Conservation (phyloP, 1,140 invertebrate genomes). For the Aphelenchoides fujianensis region DNA sequence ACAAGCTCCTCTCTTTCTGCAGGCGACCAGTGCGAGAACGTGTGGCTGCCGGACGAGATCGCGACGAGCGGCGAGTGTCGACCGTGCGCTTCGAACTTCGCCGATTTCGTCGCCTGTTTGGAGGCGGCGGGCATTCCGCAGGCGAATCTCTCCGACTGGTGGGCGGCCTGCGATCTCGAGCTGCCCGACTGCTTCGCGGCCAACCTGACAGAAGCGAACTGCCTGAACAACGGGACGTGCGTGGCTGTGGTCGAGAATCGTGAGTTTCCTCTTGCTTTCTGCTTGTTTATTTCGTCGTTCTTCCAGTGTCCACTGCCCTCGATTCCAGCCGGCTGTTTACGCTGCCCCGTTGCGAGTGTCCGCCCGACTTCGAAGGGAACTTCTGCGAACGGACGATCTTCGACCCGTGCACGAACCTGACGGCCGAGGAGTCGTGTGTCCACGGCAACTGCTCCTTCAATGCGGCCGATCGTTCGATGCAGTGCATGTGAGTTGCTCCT, state of each 20-base stretch:
- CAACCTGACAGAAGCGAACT: constrained; percentile 4
- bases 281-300: neutral
- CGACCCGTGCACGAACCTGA: constrained; percentile 3
- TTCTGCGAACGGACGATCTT: neutral
- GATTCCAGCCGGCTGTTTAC: neutral
- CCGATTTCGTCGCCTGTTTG: constrained; percentile 22
- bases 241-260: constrained; percentile 8
- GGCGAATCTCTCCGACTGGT: neutral
- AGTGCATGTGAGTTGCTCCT: constrained; percentile 6
- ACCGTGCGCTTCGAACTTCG: constrained; percentile 8
- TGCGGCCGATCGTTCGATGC: constrained; percentile 12
- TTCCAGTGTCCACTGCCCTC: neutral
- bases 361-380: neutral
- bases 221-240: constrained; percentile 20
- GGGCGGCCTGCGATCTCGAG: neutral
- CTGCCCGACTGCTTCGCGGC: neutral
- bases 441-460: constrained; percentile 20
- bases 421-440: constrained; percentile 7
- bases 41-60: constrained; percentile 18
- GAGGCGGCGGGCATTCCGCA: neutral
- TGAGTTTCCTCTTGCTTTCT: neutral
- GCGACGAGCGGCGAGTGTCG: neutral
- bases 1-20: neutral
- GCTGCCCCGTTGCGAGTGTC: neutral
- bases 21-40: constrained; percentile 4